Base-by-base conservation (phyloP, 2,113 vertebrate genomes). In the Sciurus niger region DNA sequence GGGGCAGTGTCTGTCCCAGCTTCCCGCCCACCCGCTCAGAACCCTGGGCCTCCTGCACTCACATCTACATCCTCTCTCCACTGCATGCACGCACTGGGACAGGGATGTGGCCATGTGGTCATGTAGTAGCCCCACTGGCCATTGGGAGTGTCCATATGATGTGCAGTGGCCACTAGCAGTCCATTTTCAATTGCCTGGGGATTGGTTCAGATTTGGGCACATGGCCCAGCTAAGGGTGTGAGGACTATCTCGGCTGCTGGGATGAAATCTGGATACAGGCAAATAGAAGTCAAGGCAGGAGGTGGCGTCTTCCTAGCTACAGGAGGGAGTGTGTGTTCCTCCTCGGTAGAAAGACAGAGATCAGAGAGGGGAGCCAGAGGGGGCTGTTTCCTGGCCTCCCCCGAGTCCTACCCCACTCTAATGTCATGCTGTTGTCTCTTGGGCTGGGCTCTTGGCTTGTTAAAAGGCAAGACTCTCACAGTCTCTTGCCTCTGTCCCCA, bases 281-380 rank as follows among this genome's bases (percentile, higher is more conserved):
- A 17, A 22, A 25, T 8, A 14, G 22, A 24, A 40, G 73, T 3
- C 43, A 4, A n/a, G 13, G 6, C 40, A 8, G 43, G 55, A 58
- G 55, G 55, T 7, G 8, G 25, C 8, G 5, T 28, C 2, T 32
- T 32, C 58, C 16, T 10, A 11, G 84, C 9, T 6, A 2, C 2
- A 1, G 0, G 10, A 7, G 0, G 16, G 25, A 1, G 16, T 0
- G 3, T 20, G 13, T 9, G 37, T 37, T n/a, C 53, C 18, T 53
- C 43, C 2, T 1, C 17, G 8, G 14, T 0, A 7, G 14, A 22
- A 13, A 40, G 28, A 90, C 43, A 22, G 14, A 58, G 2, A 58
- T 5, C 18, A 17, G 55, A 20, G 34, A 16, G 13, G 32, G 18
- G 34, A n/a, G n/a, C 34, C n/a, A 82, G 28, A 4, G 24, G 46